Base-by-base conservation (phyloP, 1,140 invertebrate species). In the Daktulosphaira vitifoliae region DNA sequence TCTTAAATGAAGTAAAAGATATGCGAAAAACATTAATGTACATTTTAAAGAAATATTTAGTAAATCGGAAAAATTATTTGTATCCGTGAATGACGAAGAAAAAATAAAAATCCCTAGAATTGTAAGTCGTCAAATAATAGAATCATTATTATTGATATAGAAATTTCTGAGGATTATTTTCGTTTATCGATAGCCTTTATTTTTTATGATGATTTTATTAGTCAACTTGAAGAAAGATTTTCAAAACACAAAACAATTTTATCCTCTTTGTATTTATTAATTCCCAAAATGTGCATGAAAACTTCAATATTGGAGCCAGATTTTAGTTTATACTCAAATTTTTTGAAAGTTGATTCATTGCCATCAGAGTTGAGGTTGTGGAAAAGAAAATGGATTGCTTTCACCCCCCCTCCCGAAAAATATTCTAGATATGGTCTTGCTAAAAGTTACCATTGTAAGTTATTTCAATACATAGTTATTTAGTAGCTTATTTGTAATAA, bases 101-200 rank as follows among this genome's bases (percentile, higher is more conserved):
- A 33, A 51, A 33, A 51, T 33, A 33, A 51, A 51, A 33, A 29
- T 51, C n/a, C 49, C n/a, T 15, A 51, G n/a, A 51, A 8, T 29
- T 26, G n/a, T 7, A 6, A 37, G 33, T 37, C 15, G 3, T 51
- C 6, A 51, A 50, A 26, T 25, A 23, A 51, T 26, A 37, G 33
- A 37, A 29, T 25, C n/a, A n/a, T n/a, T n/a, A 25, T 13, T 50
- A 1, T 50, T 20, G 9, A 26, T 51, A 26, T 8, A 2, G 18
- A 8, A 26, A 18, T 37, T 13, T 13, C 33, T 37, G 33, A 37
- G 13, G 33, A 37, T 37, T 37, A 37, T 37, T 37, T 37, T 37
- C 33, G 33, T 37, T 7, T 37, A 7, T 37, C 33, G 5, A 37
- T 37, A 7, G 33, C 33, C 5, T 7, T 37, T 37, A 7, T 13